Conservation (phyloP, 1,140 invertebrate genomes). For the Achatina immaculata region DNA sequence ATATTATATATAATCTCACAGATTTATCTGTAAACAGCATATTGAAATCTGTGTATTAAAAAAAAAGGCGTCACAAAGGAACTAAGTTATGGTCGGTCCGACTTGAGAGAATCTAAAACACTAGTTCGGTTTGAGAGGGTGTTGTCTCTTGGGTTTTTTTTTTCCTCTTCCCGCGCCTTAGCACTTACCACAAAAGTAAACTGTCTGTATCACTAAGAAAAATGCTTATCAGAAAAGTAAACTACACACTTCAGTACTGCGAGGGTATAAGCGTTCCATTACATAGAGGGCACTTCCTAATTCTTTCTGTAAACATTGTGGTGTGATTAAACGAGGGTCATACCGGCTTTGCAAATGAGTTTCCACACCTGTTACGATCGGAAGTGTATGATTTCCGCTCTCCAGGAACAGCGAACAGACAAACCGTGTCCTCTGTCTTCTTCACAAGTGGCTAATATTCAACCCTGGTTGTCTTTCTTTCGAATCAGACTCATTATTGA, state of each 20-base stretch:
- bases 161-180: too few species aligned
- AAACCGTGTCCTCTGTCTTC: not conserved
- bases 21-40: too few species aligned
- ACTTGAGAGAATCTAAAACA: too few species aligned
- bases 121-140: too few species aligned
- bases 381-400: not conserved
- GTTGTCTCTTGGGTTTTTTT: too few species aligned
- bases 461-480: conserved; percentile 3
- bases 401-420: not conserved
- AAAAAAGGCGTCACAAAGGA: too few species aligned
- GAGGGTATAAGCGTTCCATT: not conserved
- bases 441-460: not conserved
- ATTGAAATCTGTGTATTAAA: too few species aligned
- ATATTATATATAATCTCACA: too few species aligned
- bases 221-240: too few species aligned
- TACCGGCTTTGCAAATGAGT: conserved; percentile 3
- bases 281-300: not conserved
- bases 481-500: conserved; percentile 4
- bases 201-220: too few species aligned
- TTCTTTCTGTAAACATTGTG: conserved; percentile 3
- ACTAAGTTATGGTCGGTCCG: too few species aligned
- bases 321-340: not conserved
- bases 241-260: not conserved
- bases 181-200: too few species aligned
- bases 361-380: not conserved